These are phyloP conservation scores for Silurus asotus DNA, from an alignment of 2,113 vertebrate genomes.

Conservation along the genomic window DNA sequence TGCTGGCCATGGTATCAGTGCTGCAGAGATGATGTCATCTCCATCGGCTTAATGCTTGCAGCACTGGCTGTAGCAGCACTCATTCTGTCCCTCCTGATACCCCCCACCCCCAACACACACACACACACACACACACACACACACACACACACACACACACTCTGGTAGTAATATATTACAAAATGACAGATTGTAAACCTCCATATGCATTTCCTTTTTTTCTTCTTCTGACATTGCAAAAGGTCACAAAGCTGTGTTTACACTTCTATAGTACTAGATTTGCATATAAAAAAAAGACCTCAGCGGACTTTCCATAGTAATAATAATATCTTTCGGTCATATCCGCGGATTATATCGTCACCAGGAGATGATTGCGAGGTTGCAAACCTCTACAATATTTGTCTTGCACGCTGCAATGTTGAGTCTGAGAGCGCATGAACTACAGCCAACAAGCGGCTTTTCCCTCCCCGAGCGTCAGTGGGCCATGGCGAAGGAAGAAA, in stretches of 20 bases:
- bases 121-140: not conserved
- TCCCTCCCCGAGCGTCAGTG: conserved; percentile 1
- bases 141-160: not conserved
- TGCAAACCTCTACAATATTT: conserved; percentile 33
- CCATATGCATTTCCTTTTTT: not conserved
- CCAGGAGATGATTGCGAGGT: conserved; percentile 4
- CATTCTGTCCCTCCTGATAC: not conserved
- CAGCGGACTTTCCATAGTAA: conserved; percentile 12
- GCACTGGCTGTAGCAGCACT: conserved; percentile 22
- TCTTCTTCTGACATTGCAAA: not conserved
- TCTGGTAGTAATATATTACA: conserved; percentile 59
- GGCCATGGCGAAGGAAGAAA: conserved; percentile 19
- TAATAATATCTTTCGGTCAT: not conserved
- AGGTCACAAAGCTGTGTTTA: conserved; percentile 16
- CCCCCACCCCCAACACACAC: not conserved
- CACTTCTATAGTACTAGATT: not conserved
- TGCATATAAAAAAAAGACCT: not conserved
- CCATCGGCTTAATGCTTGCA: conserved; percentile 42
- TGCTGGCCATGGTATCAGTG: conserved; percentile 52
- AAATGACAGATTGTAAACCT: conserved; percentile 1
- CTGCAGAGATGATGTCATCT: conserved; percentile 76
- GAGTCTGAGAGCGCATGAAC: not conserved
- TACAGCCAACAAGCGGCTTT: conserved; percentile 12
- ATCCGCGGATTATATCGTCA: conserved; percentile 8
- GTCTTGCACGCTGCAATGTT: not conserved